Evolutionary conservation across 37 sponge, comb jelly and placozoan species (phyloP).

Genomic region (Spongilla lacustris): DNA sequence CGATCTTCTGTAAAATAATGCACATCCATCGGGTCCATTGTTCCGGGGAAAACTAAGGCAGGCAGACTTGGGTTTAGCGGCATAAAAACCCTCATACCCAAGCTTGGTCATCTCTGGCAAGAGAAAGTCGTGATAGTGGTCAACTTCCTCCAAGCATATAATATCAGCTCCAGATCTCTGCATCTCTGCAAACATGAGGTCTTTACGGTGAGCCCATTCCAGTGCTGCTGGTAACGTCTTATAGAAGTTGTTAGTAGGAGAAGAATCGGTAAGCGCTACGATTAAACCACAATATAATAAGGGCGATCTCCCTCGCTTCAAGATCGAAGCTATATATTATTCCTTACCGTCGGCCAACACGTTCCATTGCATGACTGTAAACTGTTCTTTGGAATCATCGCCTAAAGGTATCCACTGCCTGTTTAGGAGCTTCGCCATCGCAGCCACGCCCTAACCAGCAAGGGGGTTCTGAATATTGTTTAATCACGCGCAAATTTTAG

Average conservation of each 20-base stretch:
- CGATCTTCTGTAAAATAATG: constrained; percentile 57
- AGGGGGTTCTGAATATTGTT: no score
- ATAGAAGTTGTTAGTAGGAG: constrained; percentile 31
- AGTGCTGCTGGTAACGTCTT: constrained; percentile 29
- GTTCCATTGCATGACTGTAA: constrained; percentile 73
- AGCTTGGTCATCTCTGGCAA: constrained; percentile 39
- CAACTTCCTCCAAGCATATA: constrained; percentile 77
- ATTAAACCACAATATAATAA: no score
- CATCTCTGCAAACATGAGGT: constrained; percentile 49
- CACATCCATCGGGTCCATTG: constrained; percentile 85
- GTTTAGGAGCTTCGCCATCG: neutral
- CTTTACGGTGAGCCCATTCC: constrained; percentile 45
- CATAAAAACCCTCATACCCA: constrained; percentile 60
- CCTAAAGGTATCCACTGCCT: neutral
- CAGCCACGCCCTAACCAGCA: neutral
- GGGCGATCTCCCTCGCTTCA: no score
- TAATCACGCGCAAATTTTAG: no score
- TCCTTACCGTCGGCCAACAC: constrained; percentile 68
- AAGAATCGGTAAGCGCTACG: constrained; percentile 22
- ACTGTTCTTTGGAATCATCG: neutral
- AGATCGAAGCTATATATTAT: neutral
- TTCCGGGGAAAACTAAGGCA: constrained; percentile 49
- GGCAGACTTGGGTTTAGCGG: constrained; percentile 56
- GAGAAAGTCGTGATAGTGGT: constrained; percentile 72
- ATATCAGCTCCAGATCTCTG: constrained; percentile 61